Evolutionary conservation across 1,140 invertebrate species (phyloP).

Genomic region (Caenorhabditis latens): DNA sequence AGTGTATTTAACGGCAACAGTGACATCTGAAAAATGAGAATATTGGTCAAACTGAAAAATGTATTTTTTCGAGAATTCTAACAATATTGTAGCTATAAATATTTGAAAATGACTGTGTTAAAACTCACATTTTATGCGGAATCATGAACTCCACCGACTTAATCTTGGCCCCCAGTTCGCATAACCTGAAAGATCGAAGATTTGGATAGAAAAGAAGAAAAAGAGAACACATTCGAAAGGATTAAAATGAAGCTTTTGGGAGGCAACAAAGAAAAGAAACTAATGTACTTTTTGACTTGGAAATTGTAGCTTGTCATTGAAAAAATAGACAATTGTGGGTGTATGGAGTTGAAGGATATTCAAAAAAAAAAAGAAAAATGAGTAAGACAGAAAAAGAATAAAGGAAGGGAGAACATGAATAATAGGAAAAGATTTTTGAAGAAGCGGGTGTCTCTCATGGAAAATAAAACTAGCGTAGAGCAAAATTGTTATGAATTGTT

Average conservation of each 20-base stretch:
- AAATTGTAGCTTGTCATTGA: too few species aligned
- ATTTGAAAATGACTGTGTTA: background rate
- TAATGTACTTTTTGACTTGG: too few species aligned
- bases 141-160: slow-evolving; percentile 12
- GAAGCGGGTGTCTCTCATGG: background rate
- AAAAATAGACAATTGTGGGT: background rate
- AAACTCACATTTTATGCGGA: slow-evolving; percentile 39
- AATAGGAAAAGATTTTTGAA: background rate
- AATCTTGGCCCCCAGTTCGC: background rate
- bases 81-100: background rate
- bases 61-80: background rate
- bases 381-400: background rate
- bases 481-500: background rate
- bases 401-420: slow-evolving; percentile 5
- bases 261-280: too few species aligned
- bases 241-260: too few species aligned
- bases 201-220: background rate
- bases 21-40: slow-evolving; percentile 43
- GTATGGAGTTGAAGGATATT: background rate
- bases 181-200: slow-evolving; percentile 2
- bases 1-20: slow-evolving; percentile 60
- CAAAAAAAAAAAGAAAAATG: background rate
- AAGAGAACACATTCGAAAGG: background rate
- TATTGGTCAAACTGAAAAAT: too few species aligned
- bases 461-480: background rate